Base-by-base conservation (phyloP, 1,140 invertebrate genomes). In the Babylonia areolata region DNA sequence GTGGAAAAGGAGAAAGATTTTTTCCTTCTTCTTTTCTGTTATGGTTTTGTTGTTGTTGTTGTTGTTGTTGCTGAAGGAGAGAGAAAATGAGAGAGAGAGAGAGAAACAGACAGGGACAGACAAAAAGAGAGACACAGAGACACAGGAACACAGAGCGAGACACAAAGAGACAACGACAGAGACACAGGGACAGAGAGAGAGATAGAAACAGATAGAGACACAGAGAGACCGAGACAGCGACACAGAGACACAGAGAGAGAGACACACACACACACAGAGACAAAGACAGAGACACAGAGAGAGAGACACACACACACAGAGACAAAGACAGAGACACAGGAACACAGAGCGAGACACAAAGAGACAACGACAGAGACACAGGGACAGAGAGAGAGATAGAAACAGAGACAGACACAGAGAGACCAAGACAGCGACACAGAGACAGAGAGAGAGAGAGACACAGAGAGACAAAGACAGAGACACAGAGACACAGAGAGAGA, bases 361-460 rank as follows among this genome's bases (percentile, higher is more conserved):
- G 58, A 64, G 58, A 64, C 17, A 64, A 28, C 15, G 58, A 64
- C 17, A 64, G 58, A 64, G 58, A 28, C 9, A 28, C 9, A 28
- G 58, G 20, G 58, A 28, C 9, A 28, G 58, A 64, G 58, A 28
- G 58, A 28, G 58, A 64, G 58, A 78, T 11, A 78, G 28, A 78
- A n/a, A 78, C 6, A 42, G 75, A 78, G 75, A 78, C 6, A 42
- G 75, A 78, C 3, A 78, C n/a, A 42, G n/a, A 78, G 75, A 31
- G n/a, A 78, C n/a, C n/a, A 3, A 78, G 75, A n/a, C 2, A 11
- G 20, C 15, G 5, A 64, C 5, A 64, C 20, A 64, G 58, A 64
- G 9, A 51, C 9, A 51, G 9, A 51, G 0, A 51, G 46, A 3
- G 5, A 78, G 28, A 0, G 33, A 78, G 28, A 78, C 0, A 78